phyloP scores from a whole-genome alignment of 1,140 invertebrate species.

The Cataglyphis hispanica region DNA sequence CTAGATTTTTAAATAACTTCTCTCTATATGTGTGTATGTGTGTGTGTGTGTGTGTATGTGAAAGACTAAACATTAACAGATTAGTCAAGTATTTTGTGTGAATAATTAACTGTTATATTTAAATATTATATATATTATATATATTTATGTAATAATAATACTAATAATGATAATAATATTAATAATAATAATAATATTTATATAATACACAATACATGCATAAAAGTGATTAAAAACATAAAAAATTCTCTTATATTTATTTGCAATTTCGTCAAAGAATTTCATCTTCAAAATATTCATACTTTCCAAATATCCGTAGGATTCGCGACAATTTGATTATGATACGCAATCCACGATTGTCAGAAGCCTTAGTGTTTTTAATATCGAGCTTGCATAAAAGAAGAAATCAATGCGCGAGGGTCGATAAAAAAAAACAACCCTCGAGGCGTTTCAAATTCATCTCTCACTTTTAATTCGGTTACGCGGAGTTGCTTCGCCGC shows the following conservation, averaged over 20 bases:
- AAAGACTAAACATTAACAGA: not conserved
- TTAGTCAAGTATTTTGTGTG: not conserved
- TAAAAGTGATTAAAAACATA: not conserved
- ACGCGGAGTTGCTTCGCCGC: constrained; percentile 33
- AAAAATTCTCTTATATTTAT: no score
- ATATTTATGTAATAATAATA: no score
- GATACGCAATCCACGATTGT: not conserved
- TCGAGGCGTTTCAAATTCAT: constrained; percentile 24
- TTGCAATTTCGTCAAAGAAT: no score
- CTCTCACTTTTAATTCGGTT: constrained; percentile 35
- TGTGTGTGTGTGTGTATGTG: no score
- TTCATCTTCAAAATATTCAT: not conserved
- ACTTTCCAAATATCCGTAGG: not conserved
- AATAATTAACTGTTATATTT: constrained; percentile 18
- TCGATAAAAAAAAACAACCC: not conserved
- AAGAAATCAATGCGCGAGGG: not conserved
- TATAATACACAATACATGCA: no score
- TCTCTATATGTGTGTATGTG: no score
- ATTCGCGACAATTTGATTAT: not conserved
- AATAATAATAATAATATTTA: no score
- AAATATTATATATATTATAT: not conserved
- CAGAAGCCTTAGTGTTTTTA: not conserved
- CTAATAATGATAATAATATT: no score
- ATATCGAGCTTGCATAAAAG: not conserved
- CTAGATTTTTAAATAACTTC: constrained; percentile 7